Evolutionary conservation across 2,888 invertebrate genomes (phyloP).

Genomic region (Tribolium freemani): DNA sequence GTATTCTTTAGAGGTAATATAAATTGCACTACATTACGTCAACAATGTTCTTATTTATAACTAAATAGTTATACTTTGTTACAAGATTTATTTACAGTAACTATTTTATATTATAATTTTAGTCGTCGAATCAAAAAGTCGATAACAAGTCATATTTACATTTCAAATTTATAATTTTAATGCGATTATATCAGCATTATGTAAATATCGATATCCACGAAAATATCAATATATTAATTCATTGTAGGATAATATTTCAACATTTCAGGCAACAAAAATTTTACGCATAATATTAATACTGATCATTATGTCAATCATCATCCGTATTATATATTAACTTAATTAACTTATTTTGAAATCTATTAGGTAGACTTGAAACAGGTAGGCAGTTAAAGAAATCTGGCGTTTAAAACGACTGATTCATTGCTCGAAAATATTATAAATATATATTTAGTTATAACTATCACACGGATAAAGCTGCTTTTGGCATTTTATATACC

Average conservation of each 20-base stretch:
- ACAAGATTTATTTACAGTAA: neutral
- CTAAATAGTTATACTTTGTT: slow-evolving; percentile 2
- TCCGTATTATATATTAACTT: neutral
- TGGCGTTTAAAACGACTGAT: neutral
- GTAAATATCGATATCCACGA: slow-evolving; percentile 7
- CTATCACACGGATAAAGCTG: neutral
- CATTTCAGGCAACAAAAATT: slow-evolving; percentile 11
- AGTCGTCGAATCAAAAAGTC: neutral
- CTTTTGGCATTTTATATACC: neutral
- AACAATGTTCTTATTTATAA: slow-evolving; percentile 25
- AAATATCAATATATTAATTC: slow-evolving; percentile 15
- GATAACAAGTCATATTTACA: neutral
- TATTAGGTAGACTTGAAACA: neutral
- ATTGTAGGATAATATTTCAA: slow-evolving; percentile 9
- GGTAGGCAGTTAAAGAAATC: neutral
- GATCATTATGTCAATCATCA: neutral
- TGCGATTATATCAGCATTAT: slow-evolving; percentile 9
- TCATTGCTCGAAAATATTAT: neutral
- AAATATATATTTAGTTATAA: neutral
- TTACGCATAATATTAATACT: slow-evolving; percentile 13
- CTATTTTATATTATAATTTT: neutral
- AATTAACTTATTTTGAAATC: neutral
- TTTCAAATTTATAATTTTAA: slow-evolving; percentile 8
- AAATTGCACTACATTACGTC: slow-evolving; percentile 21
- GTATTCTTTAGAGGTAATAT: slow-evolving; percentile 27